Conservation (phyloP, 1,140 invertebrate genomes). For the Sycophila sp. region DNA sequence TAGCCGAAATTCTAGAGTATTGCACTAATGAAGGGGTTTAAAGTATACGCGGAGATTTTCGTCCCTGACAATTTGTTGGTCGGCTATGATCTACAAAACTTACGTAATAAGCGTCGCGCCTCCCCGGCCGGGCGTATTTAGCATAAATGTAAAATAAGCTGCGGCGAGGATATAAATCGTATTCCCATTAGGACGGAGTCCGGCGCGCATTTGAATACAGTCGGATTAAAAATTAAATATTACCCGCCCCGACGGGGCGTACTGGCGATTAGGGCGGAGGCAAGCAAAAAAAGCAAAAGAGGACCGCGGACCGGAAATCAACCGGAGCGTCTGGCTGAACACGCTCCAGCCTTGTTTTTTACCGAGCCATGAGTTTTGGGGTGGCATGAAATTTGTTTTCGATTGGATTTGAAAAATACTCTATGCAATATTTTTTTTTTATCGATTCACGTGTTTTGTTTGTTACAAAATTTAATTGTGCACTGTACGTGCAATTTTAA, state of each 20-base stretch:
- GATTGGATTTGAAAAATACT: too few species aligned
- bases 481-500: too few species aligned
- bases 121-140: slow-evolving; percentile 50
- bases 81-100: slow-evolving; percentile 14
- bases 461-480: not conserved
- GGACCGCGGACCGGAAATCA: slow-evolving; percentile 5
- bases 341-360: too few species aligned
- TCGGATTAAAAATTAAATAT: slow-evolving; percentile 62
- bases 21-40: too few species aligned
- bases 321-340: not conserved
- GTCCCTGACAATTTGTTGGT: slow-evolving; percentile 12
- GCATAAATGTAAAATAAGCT: slow-evolving; percentile 64
- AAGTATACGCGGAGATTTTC: not conserved
- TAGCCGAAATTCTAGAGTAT: too few species aligned
- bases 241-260: slow-evolving; percentile 38
- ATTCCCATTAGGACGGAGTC: slow-evolving; percentile 57
- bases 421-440: too few species aligned
- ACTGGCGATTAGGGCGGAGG: slow-evolving; percentile 51
- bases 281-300: slow-evolving; percentile 30
- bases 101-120: slow-evolving; percentile 39
- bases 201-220: slow-evolving; percentile 55
- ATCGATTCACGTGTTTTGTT: too few species aligned
- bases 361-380: not conserved
- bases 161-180: slow-evolving; percentile 60
- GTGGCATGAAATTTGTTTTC: not conserved